Conservation (phyloP, 2,113 vertebrate genomes). For the Tauraco erythrolophus region DNA sequence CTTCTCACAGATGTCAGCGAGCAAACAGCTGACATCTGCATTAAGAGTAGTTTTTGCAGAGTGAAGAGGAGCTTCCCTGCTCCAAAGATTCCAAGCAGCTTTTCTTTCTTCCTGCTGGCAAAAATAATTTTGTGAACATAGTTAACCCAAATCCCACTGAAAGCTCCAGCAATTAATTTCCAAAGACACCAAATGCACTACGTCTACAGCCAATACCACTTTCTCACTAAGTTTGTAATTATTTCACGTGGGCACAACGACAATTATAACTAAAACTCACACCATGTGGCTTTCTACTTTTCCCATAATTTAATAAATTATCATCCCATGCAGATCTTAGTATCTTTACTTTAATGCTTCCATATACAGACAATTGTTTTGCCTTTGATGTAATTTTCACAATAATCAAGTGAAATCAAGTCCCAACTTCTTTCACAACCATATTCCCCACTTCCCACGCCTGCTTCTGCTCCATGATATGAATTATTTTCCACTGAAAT, state of each 20-base stretch:
- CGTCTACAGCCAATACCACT: background rate
- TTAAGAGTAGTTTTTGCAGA: background rate
- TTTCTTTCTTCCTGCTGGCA: background rate
- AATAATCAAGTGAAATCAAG: background rate
- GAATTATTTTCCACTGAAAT: background rate
- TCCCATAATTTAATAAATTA: background rate
- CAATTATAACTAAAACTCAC: background rate
- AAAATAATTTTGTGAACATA: background rate
- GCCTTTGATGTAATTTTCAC: background rate
- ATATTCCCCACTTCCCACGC: background rate
- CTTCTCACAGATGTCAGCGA: background rate
- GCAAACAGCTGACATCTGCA: background rate
- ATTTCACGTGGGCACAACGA: background rate
- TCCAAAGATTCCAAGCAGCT: background rate
- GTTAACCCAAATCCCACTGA: background rate
- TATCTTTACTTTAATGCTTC: background rate
- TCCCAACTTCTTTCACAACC: background rate
- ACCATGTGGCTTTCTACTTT: background rate
- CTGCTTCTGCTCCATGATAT: background rate
- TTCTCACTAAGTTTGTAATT: background rate
- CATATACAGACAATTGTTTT: background rate
- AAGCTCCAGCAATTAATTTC: background rate
- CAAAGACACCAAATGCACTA: background rate
- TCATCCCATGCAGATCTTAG: background rate
- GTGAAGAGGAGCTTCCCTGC: background rate